Conservation (phyloP, 2,113 vertebrate species). For the Rhynchomys soricoides region DNA sequence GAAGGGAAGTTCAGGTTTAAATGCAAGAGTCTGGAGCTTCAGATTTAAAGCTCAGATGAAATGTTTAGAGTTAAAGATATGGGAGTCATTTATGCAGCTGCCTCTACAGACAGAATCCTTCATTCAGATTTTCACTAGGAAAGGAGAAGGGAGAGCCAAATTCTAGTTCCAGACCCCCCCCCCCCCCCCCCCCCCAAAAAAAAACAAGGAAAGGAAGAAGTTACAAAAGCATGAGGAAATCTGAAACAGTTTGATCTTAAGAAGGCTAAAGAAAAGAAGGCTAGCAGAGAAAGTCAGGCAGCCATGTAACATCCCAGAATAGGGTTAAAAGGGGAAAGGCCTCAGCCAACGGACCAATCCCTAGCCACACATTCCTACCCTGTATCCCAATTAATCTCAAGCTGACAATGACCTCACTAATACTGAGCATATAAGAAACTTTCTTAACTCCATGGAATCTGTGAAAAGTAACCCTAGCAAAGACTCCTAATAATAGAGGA, state of each 20-base stretch:
- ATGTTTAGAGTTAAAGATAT: background rate
- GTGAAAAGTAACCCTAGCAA: too few species aligned
- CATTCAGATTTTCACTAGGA: constrained; percentile 15
- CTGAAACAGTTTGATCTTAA: background rate
- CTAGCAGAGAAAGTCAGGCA: background rate
- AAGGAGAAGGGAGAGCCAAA: background rate
- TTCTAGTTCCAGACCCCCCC: background rate
- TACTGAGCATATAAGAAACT: background rate
- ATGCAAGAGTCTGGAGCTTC: background rate
- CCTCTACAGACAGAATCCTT: background rate
- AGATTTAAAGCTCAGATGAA: background rate
- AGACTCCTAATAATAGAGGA: too few species aligned
- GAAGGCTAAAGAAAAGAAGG: constrained; percentile 16
- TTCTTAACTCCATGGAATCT: background rate
- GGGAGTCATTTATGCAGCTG: background rate
- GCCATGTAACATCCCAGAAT: background rate
- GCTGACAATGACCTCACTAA: background rate
- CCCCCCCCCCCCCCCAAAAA: too few species aligned
- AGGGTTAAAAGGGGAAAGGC: background rate
- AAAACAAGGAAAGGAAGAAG: background rate
- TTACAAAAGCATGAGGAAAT: background rate
- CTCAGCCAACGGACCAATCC: background rate
- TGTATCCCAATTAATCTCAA: constrained; percentile 47
- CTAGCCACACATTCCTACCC: background rate
- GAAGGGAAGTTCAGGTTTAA: background rate